phyloP scores from a whole-genome alignment of 2,113 vertebrate genomes.

The Sapajus apella region DNA sequence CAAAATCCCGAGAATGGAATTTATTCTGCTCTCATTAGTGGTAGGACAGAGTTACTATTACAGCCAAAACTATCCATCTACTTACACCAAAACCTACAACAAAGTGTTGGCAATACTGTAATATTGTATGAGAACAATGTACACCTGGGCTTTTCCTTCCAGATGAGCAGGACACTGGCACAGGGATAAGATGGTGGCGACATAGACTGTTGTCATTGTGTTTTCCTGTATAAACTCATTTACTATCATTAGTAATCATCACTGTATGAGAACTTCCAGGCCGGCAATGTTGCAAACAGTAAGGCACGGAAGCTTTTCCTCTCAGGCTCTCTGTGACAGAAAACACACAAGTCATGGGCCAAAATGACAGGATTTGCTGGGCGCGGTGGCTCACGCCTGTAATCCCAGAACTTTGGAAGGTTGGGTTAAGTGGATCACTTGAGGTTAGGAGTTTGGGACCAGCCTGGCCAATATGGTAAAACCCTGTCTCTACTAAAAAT shows the following conservation, averaged over 20 bases:
- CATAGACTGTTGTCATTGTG: background rate
- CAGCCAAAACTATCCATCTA: background rate
- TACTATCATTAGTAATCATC: background rate
- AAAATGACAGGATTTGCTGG: background rate
- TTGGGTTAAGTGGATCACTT: too few relatives aligned
- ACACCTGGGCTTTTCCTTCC: background rate
- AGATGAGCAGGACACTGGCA: background rate
- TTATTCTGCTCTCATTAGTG: slow-evolving; percentile 25
- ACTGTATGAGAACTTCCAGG: background rate
- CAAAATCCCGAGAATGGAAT: background rate
- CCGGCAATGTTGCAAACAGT: background rate
- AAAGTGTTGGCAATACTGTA: background rate
- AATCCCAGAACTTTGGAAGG: too few relatives aligned
- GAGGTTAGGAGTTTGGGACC: too few relatives aligned
- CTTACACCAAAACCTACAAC: background rate
- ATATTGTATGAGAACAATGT: background rate
- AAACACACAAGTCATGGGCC: background rate
- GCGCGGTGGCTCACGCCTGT: too few relatives aligned
- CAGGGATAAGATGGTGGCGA: slow-evolving; percentile 19
- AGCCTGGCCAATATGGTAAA: too few relatives aligned
- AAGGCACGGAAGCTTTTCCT: background rate
- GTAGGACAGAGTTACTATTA: background rate
- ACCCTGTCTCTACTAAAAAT: too few relatives aligned
- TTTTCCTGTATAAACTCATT: slow-evolving; percentile 11
- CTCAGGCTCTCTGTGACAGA: background rate